Evolutionary conservation across 2,113 vertebrate genomes (phyloP), one percentile per base, ranked within the genome.

Genomic region (Coracopsis vasa): DNA sequence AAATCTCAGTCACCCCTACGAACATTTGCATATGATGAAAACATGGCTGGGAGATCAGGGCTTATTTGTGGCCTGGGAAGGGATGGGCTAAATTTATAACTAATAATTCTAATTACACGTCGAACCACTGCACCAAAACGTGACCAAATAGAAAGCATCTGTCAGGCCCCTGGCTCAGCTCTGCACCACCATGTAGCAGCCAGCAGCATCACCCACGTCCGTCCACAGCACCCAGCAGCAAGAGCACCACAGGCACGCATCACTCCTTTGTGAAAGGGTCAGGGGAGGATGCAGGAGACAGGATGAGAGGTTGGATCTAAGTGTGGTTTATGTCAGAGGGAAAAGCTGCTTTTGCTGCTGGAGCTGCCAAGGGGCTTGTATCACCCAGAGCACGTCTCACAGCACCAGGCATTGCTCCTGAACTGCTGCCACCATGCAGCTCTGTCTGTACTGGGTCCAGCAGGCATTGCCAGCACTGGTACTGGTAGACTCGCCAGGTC

Each of bases 111-210:
- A 56, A 94, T 80, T 65, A 44, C 47, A 69, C 0, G 0, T 87
- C 74, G 87, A 92, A 88, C 31, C 20, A 19, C 50, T 11, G 47
- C 86, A 51, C 58, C 70, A 42, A 83, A 74, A 80, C 35, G 41
- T 31, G 81, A 16, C 47, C 66, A 70, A 56, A 73, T 33, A 41
- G 61, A 74, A 96, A 56, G 70, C 72, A 62, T 84, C 86, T 45
- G 50, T 8, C 2, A 0, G 25, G 35, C 41, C 39, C 58, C 28
- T 0, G 0, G 69, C 77, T 73, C 45, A 44, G 54, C 62, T 50
- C 66, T 6, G 1, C 0, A 1, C 10, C 2, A 1, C n/a, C 45
- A 33, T 6, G 1, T 41, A 4, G 3, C 31, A 51, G 70, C 44
- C 13, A 0, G 74, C 2, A 0, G 41, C 80, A 41, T 93, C 85